phyloP scores from a whole-genome alignment of 2,888 invertebrate species.

The Eupeodes luniger region DNA sequence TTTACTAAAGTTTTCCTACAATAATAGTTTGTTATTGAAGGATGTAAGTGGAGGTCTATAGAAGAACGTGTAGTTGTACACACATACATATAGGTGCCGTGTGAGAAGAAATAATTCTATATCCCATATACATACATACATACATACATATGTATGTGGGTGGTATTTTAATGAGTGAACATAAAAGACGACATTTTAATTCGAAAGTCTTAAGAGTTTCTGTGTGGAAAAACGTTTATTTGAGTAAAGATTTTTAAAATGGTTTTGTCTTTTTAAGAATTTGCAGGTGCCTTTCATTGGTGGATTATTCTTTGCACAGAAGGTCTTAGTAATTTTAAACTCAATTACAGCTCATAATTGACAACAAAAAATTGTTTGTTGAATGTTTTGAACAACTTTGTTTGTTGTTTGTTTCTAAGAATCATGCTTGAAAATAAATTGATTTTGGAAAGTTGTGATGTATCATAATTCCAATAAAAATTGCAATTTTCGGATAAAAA shows the following conservation, averaged over 20 bases:
- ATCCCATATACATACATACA: neutral
- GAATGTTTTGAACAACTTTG: too few species aligned
- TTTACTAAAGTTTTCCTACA: conserved; percentile 54
- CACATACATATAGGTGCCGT: neutral
- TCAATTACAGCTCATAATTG: neutral
- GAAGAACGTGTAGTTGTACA: neutral
- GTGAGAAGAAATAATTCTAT: neutral
- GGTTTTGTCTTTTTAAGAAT: neutral
- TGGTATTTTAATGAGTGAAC: conserved; percentile 23
- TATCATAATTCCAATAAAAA: too few species aligned
- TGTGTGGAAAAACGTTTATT: neutral
- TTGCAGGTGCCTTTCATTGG: neutral
- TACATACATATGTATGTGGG: neutral
- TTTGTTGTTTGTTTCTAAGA: too few species aligned
- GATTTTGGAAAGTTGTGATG: too few species aligned
- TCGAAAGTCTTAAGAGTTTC: conserved; percentile 7
- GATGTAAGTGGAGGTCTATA: neutral
- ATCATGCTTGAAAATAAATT: too few species aligned
- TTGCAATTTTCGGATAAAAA: too few species aligned
- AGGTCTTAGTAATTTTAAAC: neutral
- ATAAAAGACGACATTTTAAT: neutral
- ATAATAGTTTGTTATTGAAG: conserved; percentile 54
- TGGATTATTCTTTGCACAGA: neutral
- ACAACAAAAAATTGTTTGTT: neutral
- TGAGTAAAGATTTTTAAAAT: conserved; percentile 3